Conservation (phyloP, 2,797 vertebrate genomes). For the Acanthurus lineatus region DNA sequence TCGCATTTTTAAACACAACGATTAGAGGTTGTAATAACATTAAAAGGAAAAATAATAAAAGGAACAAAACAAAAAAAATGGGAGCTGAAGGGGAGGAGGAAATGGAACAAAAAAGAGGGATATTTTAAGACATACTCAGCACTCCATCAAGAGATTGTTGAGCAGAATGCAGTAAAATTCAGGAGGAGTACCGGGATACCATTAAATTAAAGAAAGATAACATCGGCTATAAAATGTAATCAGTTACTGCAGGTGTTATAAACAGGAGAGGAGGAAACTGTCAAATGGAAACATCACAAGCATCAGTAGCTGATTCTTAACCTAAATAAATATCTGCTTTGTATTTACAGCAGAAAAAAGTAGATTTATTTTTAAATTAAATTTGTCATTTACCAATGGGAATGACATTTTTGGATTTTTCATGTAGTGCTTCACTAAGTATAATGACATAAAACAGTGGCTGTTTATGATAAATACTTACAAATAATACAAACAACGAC, state of each 20-base stretch:
- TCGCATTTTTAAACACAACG: constrained; percentile 33
- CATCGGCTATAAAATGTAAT: constrained; percentile 42
- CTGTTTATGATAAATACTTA: constrained; percentile 5
- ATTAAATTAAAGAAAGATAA: constrained; percentile 53
- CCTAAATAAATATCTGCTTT: constrained; percentile 12
- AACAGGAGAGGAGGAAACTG: constrained; percentile 20
- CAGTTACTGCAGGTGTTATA: constrained; percentile 30
- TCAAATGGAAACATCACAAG: constrained; percentile 7
- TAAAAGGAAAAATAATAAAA: constrained; percentile 24
- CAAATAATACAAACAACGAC: constrained; percentile 34
- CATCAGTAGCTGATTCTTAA: constrained; percentile 10
- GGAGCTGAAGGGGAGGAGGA: constrained; percentile 22
- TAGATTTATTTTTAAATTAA: neutral
- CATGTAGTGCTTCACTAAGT: constrained; percentile 2
- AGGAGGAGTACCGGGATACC: constrained; percentile 50
- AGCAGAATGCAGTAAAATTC: constrained; percentile 42
- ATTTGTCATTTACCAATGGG: constrained; percentile 8
- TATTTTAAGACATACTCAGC: constrained; percentile 59
- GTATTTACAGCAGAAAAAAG: neutral
- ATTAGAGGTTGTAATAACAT: constrained; percentile 24
- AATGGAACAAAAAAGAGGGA: constrained; percentile 18
- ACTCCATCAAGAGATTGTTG: constrained; percentile 64
- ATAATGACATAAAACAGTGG: neutral
- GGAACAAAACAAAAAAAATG: constrained; percentile 40
- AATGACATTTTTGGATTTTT: neutral